Evolutionary conservation across 2,888 invertebrate genomes (phyloP), one percentile per base, ranked within the genome.

Genomic region (Polydrusus cervinus): DNA sequence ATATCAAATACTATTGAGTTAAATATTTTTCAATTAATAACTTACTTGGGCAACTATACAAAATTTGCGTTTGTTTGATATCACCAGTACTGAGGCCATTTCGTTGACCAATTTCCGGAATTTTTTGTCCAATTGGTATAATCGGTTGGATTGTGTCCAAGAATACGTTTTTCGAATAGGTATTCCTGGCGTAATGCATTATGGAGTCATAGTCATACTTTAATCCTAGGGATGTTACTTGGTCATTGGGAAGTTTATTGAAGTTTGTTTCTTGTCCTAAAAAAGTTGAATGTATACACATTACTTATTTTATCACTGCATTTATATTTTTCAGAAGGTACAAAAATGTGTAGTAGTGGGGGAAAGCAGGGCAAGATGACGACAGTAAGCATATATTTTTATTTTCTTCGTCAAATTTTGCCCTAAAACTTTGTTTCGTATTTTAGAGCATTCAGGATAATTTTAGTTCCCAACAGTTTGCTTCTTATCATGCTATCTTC

Each of bases 241-340:
- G 98, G 79, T 96, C 96, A 13, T 94, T 92, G 16, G 96, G 96
- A 71, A 98, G 88, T 88, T 97, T 98, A 88, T 99, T 98, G 89
- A 99, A 99, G 87, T 99, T 99, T 88, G 98, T 98, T 86, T 98
- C 98, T 89, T 99, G 98, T 53, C 98, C 98, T 96, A 88, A 30
- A 83, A 83, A 77, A 79, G 16, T 77, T 53, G 3, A 70, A 45
- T 11, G 34, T 25, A 5, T 25, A 25, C 25, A n/a, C 25, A 3
- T 25, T 25, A 3, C 5, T 25, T 25, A 25, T 25, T 25, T 3
- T 25, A 25, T 25, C 5, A 3, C 5, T 25, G 1, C 25, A 25
- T 25, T 5, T 25, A 25, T 25, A 3, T 25, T 25, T 25, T n/a
- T n/a, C n/a, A n/a, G n/a, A n/a, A n/a, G n/a, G n/a, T n/a, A n/a